Conservation (phyloP, 2,888 invertebrate genomes). For the Drosophila aldrichi region DNA sequence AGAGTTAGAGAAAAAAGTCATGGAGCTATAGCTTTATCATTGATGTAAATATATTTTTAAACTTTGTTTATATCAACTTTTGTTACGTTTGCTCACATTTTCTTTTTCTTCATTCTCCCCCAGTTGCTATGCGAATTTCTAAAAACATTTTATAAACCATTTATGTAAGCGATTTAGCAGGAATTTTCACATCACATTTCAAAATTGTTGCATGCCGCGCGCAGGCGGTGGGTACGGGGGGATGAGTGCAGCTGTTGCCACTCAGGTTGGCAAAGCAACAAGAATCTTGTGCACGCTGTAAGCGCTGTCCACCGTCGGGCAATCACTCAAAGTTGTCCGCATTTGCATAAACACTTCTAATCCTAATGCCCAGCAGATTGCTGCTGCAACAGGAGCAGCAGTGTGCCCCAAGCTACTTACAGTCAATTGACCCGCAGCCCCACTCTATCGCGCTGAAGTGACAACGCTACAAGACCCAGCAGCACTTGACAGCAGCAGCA, state of each 20-base stretch:
- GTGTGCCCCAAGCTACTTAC: conserved; percentile 61
- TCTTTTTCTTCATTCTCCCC: background rate
- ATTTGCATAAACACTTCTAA: conserved; percentile 78
- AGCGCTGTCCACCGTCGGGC: conserved; percentile 39
- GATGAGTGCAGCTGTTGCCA: conserved; percentile 1
- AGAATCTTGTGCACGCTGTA: conserved; percentile 29
- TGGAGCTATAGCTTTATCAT: no score
- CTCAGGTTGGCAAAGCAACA: conserved; percentile 23
- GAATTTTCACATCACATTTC: conserved; percentile 50
- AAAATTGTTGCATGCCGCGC: conserved; percentile 27
- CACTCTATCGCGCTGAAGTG: conserved; percentile 34
- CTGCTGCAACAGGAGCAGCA: conserved; percentile 43
- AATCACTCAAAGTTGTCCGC: conserved; percentile 74
- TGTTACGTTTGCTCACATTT: background rate
- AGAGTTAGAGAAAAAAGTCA: no score
- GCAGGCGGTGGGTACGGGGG: background rate
- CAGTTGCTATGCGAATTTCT: background rate
- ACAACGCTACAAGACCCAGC: conserved; percentile 44
- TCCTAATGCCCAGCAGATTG: conserved; percentile 71
- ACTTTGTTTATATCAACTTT: background rate
- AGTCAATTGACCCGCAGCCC: conserved; percentile 62
- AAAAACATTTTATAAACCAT: conserved; percentile 10
- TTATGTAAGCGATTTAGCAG: conserved; percentile 44
- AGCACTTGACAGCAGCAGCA: conserved; percentile 41
- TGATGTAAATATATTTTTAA: no score